Evolutionary conservation across 2,113 vertebrate genomes (phyloP), one percentile per base, ranked within the genome.

Genomic region (Bujurquina vittata): DNA sequence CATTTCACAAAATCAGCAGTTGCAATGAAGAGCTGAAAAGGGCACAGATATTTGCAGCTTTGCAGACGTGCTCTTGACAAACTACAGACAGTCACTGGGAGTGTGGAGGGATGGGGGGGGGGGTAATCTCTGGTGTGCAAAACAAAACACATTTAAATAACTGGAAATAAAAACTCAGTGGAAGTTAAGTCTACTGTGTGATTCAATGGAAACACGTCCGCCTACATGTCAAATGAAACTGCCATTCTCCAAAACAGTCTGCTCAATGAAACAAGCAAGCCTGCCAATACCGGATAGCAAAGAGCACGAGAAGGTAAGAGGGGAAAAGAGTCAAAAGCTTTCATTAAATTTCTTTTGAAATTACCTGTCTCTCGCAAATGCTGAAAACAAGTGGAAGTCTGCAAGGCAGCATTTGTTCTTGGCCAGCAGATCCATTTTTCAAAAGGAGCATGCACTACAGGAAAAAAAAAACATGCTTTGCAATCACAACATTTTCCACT

Each of bases 181-280:
- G 14, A 88, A 88, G 86, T 75, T 74, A 90, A 81, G 40, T 37
- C 67, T 65, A 26, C 76, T 83, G 79, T 79, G 89, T 90, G 87
- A 91, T 84, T 92, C 86, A 90, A 88, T 89, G 89, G 88, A 92
- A 90, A 90, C 75, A 69, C 12, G 78, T 91, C 91, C 73, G 60
- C 85, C 93, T 88, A 85, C 91, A 87, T 61, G 62, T 82, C 56
- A 52, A 86, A 79, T 40, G 33, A 84, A 55, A 79, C 72, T 55
- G 54, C 63, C 61, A 56, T 77, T 86, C 74, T 84, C 59, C 65
- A 78, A 67, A 84, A 73, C 69, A 49, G 79, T 65, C 29, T 20
- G 74, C 81, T 81, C 67, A 81, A 52, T 80, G 69, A 86, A 87
- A 86, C 56, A 79, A 56, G 81, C 81, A 81, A 65, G 33, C 5